Conservation (phyloP, 2,797 vertebrate species). For the Oreochromis mossambicus region DNA sequence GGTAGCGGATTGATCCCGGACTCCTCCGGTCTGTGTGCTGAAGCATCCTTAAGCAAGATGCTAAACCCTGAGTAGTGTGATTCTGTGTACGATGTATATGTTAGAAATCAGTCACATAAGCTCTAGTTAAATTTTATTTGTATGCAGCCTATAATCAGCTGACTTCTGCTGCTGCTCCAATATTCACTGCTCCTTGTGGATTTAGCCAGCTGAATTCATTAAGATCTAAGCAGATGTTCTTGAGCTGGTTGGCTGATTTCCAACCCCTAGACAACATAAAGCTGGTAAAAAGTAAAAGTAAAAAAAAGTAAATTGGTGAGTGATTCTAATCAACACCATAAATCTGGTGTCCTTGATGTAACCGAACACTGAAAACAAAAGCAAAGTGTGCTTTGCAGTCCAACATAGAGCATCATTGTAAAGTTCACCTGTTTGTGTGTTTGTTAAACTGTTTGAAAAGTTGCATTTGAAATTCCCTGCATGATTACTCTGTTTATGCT, state of each 20-base stretch:
- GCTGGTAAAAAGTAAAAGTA: not conserved
- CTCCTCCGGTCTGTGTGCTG: not conserved
- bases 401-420: not conserved
- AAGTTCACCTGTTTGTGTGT: not conserved
- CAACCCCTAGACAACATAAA: not conserved
- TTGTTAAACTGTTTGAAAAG: not conserved
- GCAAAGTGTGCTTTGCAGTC: not conserved
- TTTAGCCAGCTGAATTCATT: not conserved
- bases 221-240: not conserved
- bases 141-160: not conserved
- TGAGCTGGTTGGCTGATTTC: not conserved
- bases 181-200: not conserved
- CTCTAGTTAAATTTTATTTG: not conserved
- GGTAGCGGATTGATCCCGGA: rapidly evolving
- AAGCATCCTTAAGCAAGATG: not conserved
- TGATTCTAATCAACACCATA: not conserved
- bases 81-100: not conserved
- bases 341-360: not conserved
- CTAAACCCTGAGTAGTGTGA: not conserved
- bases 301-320: not conserved
- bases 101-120: not conserved
- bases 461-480: not conserved
- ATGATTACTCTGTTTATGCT: not conserved
- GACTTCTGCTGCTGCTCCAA: not conserved
- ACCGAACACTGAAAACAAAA: not conserved